Percentiles rank a stretch among this genome's conserved stretches.
phyloP scores from a whole-genome alignment of 2,888 invertebrate genomes.

The Pristionchus maxplancki region DNA sequence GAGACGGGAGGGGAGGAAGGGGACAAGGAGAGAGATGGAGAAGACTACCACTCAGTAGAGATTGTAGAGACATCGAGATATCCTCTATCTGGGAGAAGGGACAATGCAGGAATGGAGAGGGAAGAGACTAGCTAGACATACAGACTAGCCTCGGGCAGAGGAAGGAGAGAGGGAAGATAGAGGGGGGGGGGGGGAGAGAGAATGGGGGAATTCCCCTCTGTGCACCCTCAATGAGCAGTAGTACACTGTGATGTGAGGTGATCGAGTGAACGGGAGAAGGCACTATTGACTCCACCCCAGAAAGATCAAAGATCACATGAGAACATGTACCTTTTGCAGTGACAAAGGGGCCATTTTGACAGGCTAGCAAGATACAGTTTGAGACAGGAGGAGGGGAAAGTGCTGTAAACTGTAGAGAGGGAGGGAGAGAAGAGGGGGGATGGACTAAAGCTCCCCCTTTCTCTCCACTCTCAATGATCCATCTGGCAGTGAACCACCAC shows the following conservation, averaged over 20 bases:
- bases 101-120: background rate
- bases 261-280: background rate
- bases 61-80: constrained; percentile 26
- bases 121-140: constrained; percentile 18
- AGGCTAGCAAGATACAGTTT: background rate
- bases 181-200: background rate
- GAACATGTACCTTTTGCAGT: background rate
- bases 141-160: background rate
- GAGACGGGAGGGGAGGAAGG: constrained; percentile 1
- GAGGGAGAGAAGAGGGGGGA: background rate
- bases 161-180: background rate
- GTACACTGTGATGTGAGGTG: background rate
- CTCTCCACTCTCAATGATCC: constrained; percentile 10
- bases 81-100: background rate
- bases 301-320: background rate
- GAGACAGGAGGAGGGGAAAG: background rate
- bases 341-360: no score
- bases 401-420: constrained; percentile 8
- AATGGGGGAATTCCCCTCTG: background rate
- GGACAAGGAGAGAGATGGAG: background rate
- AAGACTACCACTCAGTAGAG: constrained; percentile 25
- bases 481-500: constrained; percentile 7
- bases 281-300: background rate
- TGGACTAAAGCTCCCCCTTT: background rate
- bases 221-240: constrained; percentile 15